Evolutionary conservation across 2,797 vertebrate genomes (phyloP).

Genomic region (Coregonus sp.): DNA sequence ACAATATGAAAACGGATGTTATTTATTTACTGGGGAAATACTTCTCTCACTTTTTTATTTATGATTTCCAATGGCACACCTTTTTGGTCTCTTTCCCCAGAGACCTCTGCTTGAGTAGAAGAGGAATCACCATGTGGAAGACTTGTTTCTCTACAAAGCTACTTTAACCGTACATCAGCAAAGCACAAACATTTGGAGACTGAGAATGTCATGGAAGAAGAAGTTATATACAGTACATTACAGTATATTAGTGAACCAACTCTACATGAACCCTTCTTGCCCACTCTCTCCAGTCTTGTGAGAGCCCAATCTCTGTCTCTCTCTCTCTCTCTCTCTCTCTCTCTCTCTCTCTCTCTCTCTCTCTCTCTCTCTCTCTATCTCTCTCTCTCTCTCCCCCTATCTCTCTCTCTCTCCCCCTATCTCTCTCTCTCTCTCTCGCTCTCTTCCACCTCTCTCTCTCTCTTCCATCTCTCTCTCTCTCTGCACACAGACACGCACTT

Average conservation of each 20-base stretch:
- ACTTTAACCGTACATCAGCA: slow-evolving; percentile 69
- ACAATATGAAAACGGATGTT: slow-evolving; percentile 25
- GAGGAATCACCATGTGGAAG: slow-evolving; percentile 60
- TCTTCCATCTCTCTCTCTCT: slow-evolving; percentile 32
- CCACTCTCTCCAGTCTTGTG: slow-evolving; percentile 21
- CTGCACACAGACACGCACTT: slow-evolving; percentile 35
- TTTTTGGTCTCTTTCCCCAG: slow-evolving; percentile 51
- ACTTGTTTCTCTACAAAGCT: slow-evolving; percentile 57
- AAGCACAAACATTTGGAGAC: slow-evolving; percentile 73
- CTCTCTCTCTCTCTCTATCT: slow-evolving; percentile 35
- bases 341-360: slow-evolving; percentile 15
- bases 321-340: too few relatives aligned
- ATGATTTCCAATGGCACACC: slow-evolving; percentile 46
- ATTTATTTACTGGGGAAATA: slow-evolving; percentile 35
- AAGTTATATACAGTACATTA: slow-evolving; percentile 43
- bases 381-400: too few relatives aligned
- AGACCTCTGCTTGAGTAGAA: slow-evolving; percentile 69
- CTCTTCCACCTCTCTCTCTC: slow-evolving; percentile 26
- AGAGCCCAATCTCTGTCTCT: slow-evolving; percentile 20
- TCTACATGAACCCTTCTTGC: slow-evolving; percentile 31
- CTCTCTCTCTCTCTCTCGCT: too few relatives aligned
- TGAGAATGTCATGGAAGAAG: slow-evolving; percentile 52
- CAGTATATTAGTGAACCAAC: slow-evolving; percentile 44
- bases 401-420: neutral
- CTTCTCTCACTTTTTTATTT: slow-evolving; percentile 34